These are phyloP conservation scores for Cheilinus undulatus DNA, from an alignment of 2,113 vertebrate genomes.

Conservation along the genomic window DNA sequence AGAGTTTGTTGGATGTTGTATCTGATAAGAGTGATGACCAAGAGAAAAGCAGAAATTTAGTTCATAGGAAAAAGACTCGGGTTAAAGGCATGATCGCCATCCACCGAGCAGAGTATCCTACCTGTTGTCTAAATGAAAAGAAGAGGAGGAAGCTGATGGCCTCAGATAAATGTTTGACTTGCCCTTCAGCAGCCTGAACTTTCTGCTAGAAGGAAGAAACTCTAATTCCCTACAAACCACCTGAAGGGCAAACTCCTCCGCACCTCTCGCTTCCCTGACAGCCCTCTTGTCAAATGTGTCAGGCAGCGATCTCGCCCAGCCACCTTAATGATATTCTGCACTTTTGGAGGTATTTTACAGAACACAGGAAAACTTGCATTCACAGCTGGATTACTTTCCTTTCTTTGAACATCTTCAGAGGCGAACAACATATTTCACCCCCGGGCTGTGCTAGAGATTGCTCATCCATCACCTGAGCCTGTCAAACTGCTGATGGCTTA, in stretches of 20 bases:
- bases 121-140: constrained; percentile 25
- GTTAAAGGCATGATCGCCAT: constrained; percentile 16
- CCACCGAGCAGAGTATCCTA: neutral
- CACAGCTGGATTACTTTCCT: constrained; percentile 53
- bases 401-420: constrained; percentile 49
- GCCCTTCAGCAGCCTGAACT: constrained; percentile 50
- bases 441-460: constrained; percentile 14
- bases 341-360: constrained; percentile 48
- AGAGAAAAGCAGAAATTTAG: too few species aligned
- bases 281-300: constrained; percentile 64
- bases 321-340: constrained; percentile 60
- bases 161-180: constrained; percentile 45
- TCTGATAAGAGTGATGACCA: too few species aligned
- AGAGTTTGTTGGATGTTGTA: too few species aligned
- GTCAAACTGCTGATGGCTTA: constrained; percentile 51
- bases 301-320: constrained; percentile 49
- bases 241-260: constrained; percentile 55
- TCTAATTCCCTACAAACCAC: constrained; percentile 44
- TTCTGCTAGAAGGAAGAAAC: constrained; percentile 49
- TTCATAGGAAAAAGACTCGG: neutral
- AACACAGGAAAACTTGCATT: constrained; percentile 28
- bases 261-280: constrained; percentile 41
- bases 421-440: constrained; percentile 55
- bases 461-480: constrained; percentile 51
- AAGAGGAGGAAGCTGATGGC: constrained; percentile 22